Percentiles rank a stretch among this genome's conserved stretches.
phyloP scores from a whole-genome alignment of 2,888 invertebrate genomes.

The Baccha elongata region DNA sequence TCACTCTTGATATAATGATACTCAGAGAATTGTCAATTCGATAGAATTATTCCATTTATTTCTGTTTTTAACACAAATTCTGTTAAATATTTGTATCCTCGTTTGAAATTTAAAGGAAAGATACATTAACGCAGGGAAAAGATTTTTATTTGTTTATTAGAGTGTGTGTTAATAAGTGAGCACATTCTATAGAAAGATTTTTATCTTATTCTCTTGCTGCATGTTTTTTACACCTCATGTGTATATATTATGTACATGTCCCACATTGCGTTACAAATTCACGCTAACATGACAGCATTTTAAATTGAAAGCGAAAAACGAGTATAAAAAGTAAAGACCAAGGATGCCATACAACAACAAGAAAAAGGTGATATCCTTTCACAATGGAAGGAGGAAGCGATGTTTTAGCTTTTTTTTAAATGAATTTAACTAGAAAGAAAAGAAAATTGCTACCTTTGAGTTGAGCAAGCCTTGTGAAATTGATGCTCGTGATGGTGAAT shows the following conservation, averaged over 20 bases:
- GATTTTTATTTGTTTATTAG: no score
- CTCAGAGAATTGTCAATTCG: neutral
- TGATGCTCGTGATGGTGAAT: slow-evolving; percentile 53
- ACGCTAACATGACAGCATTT: slow-evolving; percentile 36
- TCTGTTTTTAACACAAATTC: no score
- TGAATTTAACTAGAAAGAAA: neutral
- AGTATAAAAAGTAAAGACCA: neutral
- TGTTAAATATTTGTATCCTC: no score
- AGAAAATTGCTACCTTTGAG: slow-evolving; percentile 47
- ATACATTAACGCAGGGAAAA: no score
- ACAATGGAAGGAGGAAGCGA: neutral
- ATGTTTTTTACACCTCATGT: neutral
- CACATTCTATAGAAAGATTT: slow-evolving; percentile 23
- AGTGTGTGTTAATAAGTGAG: neutral
- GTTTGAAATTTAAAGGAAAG: no score
- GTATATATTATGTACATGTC: no score
- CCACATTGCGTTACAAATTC: slow-evolving; percentile 9
- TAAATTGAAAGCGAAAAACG: slow-evolving; percentile 1
- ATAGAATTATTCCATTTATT: neutral
- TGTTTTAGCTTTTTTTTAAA: neutral
- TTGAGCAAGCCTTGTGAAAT: slow-evolving; percentile 32
- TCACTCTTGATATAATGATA: no score
- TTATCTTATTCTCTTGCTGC: neutral
- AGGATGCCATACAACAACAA: neutral
- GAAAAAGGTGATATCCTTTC: neutral